Percentiles rank a stretch among this genome's conserved stretches.
Conservation (phyloP, 2,113 vertebrate species). For the Geococcyx californianus region DNA sequence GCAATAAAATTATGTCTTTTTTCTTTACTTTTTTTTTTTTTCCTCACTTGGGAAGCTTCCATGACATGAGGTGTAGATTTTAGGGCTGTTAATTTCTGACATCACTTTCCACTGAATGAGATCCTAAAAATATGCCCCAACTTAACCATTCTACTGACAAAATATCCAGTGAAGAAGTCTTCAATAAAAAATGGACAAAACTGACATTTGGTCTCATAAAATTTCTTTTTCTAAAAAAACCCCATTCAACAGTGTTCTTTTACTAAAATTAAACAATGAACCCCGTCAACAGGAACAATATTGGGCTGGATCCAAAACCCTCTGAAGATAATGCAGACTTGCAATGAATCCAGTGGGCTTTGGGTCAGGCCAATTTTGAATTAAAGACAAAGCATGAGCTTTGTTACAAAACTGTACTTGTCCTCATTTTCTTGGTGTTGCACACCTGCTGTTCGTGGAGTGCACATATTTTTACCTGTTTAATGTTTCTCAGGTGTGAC, state of each 20-base stretch:
- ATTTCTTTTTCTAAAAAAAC: conserved; percentile 22
- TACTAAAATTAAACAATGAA: conserved; percentile 34
- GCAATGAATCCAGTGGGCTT: neutral
- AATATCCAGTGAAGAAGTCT: conserved; percentile 52
- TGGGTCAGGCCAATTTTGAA: neutral
- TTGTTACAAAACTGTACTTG: neutral
- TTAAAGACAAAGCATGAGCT: neutral
- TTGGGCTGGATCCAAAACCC: neutral
- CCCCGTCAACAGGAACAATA: neutral
- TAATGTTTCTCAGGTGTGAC: neutral
- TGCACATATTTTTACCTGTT: neutral
- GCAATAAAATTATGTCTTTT: neutral
- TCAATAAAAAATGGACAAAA: neutral
- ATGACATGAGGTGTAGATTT: neutral
- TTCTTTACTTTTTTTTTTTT: neutral
- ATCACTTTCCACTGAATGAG: neutral
- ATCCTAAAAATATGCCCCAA: conserved; percentile 14
- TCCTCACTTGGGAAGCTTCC: neutral
- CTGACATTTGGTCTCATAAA: conserved; percentile 1
- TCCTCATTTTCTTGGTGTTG: neutral
- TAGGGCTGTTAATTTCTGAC: neutral
- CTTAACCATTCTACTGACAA: conserved; percentile 39
- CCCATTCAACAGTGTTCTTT: conserved; percentile 32
- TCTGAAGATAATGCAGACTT: neutral
- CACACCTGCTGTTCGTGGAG: neutral